phyloP scores from a whole-genome alignment of 2,888 invertebrate species.

The Athripsodes cinereus region DNA sequence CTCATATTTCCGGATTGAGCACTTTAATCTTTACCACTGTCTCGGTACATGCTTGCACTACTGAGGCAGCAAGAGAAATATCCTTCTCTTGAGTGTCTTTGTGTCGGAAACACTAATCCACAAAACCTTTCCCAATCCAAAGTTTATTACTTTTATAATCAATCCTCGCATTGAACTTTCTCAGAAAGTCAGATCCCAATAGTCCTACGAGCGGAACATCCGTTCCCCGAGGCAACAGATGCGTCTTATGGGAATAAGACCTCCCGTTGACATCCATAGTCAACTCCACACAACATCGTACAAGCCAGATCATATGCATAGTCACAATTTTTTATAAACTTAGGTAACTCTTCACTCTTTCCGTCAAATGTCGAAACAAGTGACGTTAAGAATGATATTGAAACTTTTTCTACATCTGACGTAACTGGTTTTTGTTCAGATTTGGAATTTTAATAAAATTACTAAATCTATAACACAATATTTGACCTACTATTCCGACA shows the following conservation, averaged over 20 bases:
- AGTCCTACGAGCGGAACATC: not conserved
- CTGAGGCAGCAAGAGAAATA: not conserved
- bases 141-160: constrained; percentile 1
- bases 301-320: not conserved
- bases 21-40: not conserved
- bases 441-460: too few relatives aligned
- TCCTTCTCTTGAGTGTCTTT: not conserved
- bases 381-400: too few relatives aligned
- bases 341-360: not conserved
- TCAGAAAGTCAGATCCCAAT: not conserved
- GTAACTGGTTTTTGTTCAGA: too few relatives aligned
- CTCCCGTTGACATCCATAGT: not conserved
- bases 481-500: too few relatives aligned
- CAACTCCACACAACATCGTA: not conserved
- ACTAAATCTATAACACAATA: too few relatives aligned
- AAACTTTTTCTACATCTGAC: too few relatives aligned
- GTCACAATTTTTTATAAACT: not conserved
- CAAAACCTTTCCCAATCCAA: not conserved
- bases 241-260: not conserved
- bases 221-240: not conserved
- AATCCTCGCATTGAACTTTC: not conserved
- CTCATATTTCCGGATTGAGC: not conserved
- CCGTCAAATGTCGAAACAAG: not conserved
- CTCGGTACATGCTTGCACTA: not conserved
- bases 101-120: not conserved